Conservation (phyloP, 2,113 vertebrate genomes). For the Melanerpes aurifrons region DNA sequence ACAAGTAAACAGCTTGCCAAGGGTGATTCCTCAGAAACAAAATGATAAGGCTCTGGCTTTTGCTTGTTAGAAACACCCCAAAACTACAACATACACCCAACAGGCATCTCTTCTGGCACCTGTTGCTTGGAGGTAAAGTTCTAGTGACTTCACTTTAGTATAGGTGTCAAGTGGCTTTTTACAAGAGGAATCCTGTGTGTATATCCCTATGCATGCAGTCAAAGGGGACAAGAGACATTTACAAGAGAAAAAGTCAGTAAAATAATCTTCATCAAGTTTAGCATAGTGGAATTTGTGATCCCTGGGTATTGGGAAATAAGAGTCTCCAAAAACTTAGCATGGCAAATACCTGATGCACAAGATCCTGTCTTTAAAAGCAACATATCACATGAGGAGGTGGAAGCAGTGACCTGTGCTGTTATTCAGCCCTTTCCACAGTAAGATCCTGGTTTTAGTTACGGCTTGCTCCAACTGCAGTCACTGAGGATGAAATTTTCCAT, state of each 20-base stretch:
- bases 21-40: neutral
- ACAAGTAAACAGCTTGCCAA: neutral
- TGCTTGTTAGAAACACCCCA: neutral
- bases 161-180: neutral
- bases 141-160: neutral
- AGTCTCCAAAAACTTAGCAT: neutral
- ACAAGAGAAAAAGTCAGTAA: neutral
- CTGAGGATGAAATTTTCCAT: neutral
- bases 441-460: neutral
- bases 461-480: neutral
- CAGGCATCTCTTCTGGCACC: rapidly evolving
- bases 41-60: neutral
- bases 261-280: neutral
- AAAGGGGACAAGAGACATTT: neutral
- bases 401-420: neutral
- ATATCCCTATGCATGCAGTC: neutral
- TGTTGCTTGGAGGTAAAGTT: neutral
- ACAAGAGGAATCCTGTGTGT: neutral
- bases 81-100: neutral
- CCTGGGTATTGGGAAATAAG: neutral
- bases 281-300: neutral
- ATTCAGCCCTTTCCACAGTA: neutral
- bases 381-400: neutral
- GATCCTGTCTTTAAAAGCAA: neutral
- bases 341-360: neutral